phyloP scores from a whole-genome alignment of 2,797 vertebrate genomes.

The Vireo griseus region DNA sequence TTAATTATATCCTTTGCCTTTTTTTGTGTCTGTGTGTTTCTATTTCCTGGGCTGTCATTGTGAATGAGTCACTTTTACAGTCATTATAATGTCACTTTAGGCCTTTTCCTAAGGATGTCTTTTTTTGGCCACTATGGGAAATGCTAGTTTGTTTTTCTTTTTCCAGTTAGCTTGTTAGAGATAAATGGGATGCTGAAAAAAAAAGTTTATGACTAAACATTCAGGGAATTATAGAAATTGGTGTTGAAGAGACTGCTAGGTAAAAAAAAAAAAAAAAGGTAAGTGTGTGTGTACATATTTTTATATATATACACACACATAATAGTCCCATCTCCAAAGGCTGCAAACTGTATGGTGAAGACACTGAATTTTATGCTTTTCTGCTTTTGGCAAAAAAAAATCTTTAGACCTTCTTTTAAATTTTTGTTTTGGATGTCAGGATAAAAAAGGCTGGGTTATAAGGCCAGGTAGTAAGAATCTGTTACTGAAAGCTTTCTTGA shows the following conservation, averaged over 20 bases:
- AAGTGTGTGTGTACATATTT: accelerated
- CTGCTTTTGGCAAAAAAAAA: background rate
- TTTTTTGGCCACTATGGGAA: background rate
- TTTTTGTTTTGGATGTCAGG: background rate
- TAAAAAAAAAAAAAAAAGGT: background rate
- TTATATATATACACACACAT: accelerated
- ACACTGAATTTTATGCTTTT: background rate
- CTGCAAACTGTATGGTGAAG: background rate
- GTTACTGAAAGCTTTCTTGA: background rate
- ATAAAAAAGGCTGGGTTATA: background rate
- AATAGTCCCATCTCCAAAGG: background rate
- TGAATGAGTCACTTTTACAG: slow-evolving; percentile 13
- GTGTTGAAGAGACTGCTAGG: background rate
- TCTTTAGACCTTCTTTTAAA: background rate
- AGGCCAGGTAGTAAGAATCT: background rate
- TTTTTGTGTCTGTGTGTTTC: background rate
- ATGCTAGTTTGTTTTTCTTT: background rate
- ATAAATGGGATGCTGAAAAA: background rate
- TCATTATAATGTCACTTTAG: background rate
- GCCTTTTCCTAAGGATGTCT: background rate
- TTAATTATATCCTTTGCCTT: background rate
- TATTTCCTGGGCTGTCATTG: background rate
- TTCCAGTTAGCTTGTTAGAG: background rate
- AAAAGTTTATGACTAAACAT: background rate
- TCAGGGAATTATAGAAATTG: background rate